Percentiles rank a stretch among this genome's conserved stretches.
Evolutionary conservation across 35 echinoderm and acorn worm species (phyloP).

Genomic region (Strongylocentrotus purpuratus): DNA sequence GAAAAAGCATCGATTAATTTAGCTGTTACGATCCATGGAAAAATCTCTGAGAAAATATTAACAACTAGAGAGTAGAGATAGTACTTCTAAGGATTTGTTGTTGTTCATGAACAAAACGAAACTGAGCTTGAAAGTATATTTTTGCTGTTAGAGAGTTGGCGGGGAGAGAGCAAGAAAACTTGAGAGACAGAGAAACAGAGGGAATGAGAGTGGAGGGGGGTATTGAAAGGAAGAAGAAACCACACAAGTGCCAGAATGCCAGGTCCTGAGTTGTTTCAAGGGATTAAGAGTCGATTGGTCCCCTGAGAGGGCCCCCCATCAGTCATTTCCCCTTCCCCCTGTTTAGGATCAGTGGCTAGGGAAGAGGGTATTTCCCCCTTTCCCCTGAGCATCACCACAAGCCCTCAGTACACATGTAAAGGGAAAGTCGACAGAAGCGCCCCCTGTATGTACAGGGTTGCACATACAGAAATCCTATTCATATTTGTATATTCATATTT

Average conservation of each 20-base stretch:
- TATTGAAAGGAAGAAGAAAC: background rate
- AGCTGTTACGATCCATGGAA: too few species aligned
- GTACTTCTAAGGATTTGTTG: too few species aligned
- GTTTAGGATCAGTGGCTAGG: background rate
- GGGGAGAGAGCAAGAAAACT: background rate
- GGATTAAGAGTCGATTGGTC: conserved; percentile 35
- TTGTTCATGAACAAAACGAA: background rate
- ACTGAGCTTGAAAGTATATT: background rate
- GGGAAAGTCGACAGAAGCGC: background rate
- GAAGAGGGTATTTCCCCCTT: conserved; percentile 35
- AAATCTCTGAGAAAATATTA: too few species aligned
- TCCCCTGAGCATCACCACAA: background rate
- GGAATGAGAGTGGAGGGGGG: background rate
- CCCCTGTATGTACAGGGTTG: background rate
- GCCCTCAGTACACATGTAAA: background rate
- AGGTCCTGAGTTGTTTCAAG: conserved; percentile 36
- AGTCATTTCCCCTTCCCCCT: conserved; percentile 23
- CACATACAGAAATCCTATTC: too few species aligned
- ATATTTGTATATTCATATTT: background rate
- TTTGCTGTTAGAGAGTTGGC: background rate
- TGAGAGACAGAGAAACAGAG: background rate
- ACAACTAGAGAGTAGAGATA: too few species aligned
- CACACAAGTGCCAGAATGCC: background rate
- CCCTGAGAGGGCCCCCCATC: conserved; percentile 34
- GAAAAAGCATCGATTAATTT: too few species aligned